Percentiles rank a stretch among this genome's conserved stretches.
Conservation (phyloP, 2,888 invertebrate species). For the Clistopyga incitator region DNA sequence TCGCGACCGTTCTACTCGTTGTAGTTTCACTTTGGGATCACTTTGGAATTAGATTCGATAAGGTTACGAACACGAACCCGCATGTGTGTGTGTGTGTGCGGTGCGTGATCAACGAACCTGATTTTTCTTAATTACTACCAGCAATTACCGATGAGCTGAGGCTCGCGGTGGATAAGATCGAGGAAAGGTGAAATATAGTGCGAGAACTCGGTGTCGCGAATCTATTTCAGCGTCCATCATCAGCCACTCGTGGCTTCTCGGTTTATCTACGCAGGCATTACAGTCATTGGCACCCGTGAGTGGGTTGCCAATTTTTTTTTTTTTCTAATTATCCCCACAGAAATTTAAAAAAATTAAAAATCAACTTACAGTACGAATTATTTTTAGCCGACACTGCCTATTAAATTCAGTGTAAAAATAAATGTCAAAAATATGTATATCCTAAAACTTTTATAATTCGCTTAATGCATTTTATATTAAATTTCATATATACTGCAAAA, state of each 20-base stretch:
- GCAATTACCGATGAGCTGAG: constrained; percentile 41
- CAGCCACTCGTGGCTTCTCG: constrained; percentile 30
- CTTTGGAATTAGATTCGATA: constrained; percentile 10
- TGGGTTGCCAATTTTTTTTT: not conserved
- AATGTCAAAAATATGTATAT: too few species aligned
- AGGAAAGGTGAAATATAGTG: constrained; percentile 28
- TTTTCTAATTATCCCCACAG: too few species aligned
- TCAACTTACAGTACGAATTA: too few species aligned
- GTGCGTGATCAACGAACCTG: constrained; percentile 21
- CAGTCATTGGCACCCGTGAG: not conserved
- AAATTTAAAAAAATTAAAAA: too few species aligned
- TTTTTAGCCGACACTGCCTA: too few species aligned
- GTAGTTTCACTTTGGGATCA: constrained; percentile 29
- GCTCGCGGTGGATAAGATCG: constrained; percentile 29
- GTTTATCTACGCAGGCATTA: not conserved
- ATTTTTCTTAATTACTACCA: constrained; percentile 67
- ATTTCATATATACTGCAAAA: too few species aligned
- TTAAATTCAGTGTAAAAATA: too few species aligned
- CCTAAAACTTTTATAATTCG: too few species aligned
- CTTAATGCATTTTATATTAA: too few species aligned
- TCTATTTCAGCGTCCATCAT: constrained; percentile 77
- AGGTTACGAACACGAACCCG: not conserved
- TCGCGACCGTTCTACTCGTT: not conserved
- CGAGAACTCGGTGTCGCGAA: constrained; percentile 56
- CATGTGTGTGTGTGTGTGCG: too few species aligned